Percentiles rank a stretch among this genome's conserved stretches.
These are phyloP conservation scores for Macaca nemestrina DNA, from an alignment of 2,113 vertebrate species.

Conservation along the genomic window DNA sequence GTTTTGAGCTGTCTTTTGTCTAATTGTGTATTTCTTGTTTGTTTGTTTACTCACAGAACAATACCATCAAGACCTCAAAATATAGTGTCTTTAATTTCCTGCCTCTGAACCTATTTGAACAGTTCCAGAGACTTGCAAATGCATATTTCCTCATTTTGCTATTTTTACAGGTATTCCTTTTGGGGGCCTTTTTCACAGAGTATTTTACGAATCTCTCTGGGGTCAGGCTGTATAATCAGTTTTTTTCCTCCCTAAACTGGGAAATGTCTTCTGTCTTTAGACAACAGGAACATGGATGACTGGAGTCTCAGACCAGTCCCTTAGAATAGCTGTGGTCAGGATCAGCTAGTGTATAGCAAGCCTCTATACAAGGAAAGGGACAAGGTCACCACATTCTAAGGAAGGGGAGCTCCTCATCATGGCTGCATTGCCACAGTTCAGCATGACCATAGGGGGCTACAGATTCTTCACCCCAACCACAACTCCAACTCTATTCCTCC, in stretches of 20 bases:
- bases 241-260: not conserved
- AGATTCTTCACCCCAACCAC: not conserved
- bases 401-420: not conserved
- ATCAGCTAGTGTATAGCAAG: not conserved
- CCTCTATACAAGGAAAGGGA: not conserved
- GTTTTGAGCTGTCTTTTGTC: conserved; percentile 14
- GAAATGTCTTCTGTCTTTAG: not conserved
- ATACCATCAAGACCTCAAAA: conserved; percentile 95
- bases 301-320: not conserved
- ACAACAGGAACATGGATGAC: not conserved
- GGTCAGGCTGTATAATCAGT: not conserved
- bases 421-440: not conserved
- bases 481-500: not conserved
- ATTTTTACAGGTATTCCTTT: conserved; percentile 89
- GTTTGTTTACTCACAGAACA: conserved; percentile 85
- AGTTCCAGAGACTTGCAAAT: conserved; percentile 96
- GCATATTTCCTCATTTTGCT: conserved; percentile 95
- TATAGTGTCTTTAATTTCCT: conserved; percentile 95
- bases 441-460: not conserved
- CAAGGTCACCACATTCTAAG: not conserved
- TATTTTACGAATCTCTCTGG: not conserved
- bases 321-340: not conserved
- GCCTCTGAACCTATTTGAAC: conserved; percentile 96
- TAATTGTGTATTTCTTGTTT: conserved; percentile 7
- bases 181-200: not conserved